phyloP scores from a whole-genome alignment of 2,888 invertebrate genomes.

The Lordiphosa andalusiaca region DNA sequence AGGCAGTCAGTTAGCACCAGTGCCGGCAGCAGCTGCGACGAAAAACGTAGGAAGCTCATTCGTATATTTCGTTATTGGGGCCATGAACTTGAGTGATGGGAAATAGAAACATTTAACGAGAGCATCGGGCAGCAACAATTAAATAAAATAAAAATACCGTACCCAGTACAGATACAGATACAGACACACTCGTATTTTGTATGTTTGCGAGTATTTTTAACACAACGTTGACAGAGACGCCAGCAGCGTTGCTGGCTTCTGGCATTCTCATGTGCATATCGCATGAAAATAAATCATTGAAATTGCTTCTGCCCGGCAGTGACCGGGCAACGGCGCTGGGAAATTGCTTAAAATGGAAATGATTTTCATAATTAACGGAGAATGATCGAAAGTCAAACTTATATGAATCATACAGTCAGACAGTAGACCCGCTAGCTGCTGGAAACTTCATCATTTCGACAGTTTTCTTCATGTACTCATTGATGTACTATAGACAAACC shows the following conservation, averaged over 20 bases:
- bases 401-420: no score
- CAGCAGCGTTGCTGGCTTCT: slow-evolving; percentile 32
- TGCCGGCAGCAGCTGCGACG: slow-evolving; percentile 24
- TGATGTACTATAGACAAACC: no score
- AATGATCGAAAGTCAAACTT: no score
- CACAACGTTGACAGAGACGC: slow-evolving; percentile 34
- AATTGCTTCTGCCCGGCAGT: slow-evolving; percentile 16
- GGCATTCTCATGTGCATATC: slow-evolving; percentile 37
- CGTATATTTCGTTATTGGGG: slow-evolving; percentile 41
- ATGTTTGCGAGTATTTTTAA: slow-evolving; percentile 54
- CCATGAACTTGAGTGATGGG: slow-evolving; percentile 64
- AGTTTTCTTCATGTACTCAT: no score
- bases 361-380: no score
- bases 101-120: slow-evolving; percentile 64
- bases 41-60: slow-evolving; percentile 49
- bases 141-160: slow-evolving; percentile 51
- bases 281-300: slow-evolving; percentile 59
- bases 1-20: slow-evolving; percentile 16
- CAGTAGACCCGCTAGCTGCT: no score
- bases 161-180: slow-evolving; percentile 19
- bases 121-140: slow-evolving; percentile 55
- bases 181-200: slow-evolving; percentile 32
- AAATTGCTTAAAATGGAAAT: no score
- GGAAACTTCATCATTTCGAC: no score
- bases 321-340: slow-evolving; percentile 3